phyloP scores from a whole-genome alignment of 2,797 vertebrate genomes.

The Hypotaenidia okinawae region DNA sequence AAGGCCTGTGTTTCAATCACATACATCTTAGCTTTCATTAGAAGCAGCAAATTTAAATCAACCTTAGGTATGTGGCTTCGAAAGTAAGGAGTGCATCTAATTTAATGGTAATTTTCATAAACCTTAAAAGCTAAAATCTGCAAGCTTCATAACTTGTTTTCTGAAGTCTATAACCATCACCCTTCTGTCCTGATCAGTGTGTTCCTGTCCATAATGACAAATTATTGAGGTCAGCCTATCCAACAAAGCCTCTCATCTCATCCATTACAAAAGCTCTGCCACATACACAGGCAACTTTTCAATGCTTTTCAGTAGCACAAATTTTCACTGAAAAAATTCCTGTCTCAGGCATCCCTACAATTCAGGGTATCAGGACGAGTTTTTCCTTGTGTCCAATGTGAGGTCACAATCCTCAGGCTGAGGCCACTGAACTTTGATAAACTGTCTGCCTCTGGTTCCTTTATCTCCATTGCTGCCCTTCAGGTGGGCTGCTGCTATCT shows the following conservation, averaged over 20 bases:
- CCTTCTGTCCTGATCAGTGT: neutral
- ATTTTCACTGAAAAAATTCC: neutral
- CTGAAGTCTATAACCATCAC: neutral
- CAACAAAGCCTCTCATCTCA: neutral
- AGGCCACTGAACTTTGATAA: neutral
- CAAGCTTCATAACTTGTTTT: neutral
- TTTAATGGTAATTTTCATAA: neutral
- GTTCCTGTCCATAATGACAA: neutral
- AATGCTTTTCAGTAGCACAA: neutral
- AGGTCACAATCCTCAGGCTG: neutral
- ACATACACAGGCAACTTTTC: neutral
- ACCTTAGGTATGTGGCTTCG: neutral
- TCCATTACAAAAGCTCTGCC: neutral
- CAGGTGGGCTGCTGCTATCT: neutral
- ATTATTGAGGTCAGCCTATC: neutral
- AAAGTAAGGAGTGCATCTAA: neutral
- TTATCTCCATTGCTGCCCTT: neutral
- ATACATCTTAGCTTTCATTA: neutral
- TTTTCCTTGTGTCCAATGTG: neutral
- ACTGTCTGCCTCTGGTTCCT: neutral
- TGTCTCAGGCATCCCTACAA: neutral
- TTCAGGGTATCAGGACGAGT: neutral
- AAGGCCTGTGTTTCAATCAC: neutral
- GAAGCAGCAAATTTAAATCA: neutral
- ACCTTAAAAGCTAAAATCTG: neutral